A percentile compares a stretch with the other conserved stretches of the same genome.
phyloP scores from a whole-genome alignment of 37 sponge, comb jelly and placozoan species.

The Cladorhizidae sp. region DNA sequence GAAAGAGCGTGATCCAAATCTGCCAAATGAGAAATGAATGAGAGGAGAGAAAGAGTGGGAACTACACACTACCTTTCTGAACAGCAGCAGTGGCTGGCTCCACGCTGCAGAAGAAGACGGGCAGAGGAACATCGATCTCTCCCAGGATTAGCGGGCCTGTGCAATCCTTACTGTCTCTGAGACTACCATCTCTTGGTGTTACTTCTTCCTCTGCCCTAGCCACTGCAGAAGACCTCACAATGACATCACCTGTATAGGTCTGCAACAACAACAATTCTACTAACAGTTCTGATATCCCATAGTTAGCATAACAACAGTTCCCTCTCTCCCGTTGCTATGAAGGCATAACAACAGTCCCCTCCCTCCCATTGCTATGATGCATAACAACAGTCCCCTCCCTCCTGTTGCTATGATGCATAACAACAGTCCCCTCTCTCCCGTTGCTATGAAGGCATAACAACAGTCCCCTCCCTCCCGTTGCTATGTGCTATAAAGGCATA shows the following conservation, averaged over 20 bases:
- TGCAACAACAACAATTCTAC: neutral
- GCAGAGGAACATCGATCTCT: slow-evolving; percentile 59
- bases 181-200: neutral
- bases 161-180: neutral
- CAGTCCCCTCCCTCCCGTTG: too few relatives aligned
- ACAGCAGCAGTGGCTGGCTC: slow-evolving; percentile 75
- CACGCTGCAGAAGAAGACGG: slow-evolving; percentile 95
- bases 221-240: slow-evolving; percentile 50
- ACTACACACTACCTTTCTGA: slow-evolving; percentile 66
- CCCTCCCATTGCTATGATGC: too few relatives aligned
- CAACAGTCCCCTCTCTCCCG: too few relatives aligned
- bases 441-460: too few relatives aligned
- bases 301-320: too few relatives aligned
- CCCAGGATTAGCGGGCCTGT: neutral
- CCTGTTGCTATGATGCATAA: too few relatives aligned
- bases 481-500: too few relatives aligned
- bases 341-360: too few relatives aligned
- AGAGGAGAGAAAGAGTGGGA: neutral
- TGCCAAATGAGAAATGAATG: neutral
- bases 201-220: slow-evolving; percentile 18
- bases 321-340: too few relatives aligned
- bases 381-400: too few relatives aligned
- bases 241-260: slow-evolving; percentile 79
- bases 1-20: slow-evolving; percentile 85
- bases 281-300: neutral